Evolutionary conservation across 2,888 invertebrate species (phyloP), one percentile per base, ranked within the genome.

Genomic region (Drosophila peninsularis): DNA sequence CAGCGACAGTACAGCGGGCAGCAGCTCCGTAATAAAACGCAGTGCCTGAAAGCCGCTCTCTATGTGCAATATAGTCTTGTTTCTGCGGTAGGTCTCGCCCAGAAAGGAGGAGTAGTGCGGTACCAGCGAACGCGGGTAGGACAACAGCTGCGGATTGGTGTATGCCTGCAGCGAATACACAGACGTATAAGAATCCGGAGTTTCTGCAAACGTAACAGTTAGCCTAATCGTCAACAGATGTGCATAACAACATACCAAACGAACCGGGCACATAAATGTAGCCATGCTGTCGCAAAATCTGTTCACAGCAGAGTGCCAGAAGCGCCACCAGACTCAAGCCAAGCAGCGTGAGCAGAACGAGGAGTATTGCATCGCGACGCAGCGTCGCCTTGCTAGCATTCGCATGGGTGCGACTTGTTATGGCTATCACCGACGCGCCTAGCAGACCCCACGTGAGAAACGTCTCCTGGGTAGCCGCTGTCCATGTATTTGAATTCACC

Each of bases 1-100:
- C 27, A 96, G 93, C 0, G 97, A 96, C 32, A 97, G 93, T 0
- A 97, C 96, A 0, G 97, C 96, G 0, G 98, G 98, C 74, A 97
- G 96, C n/a, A 98, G 92, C 92, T 98, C 97, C n/a, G 97, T 97
- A 13, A 97, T 95, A 63, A 98, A 93, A 65, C 97, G 95, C 62
- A 98, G 92, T 0, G 95, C 96, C 92, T 97, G 97, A 93, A 97
- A 97, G 17, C 96, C 96, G 89, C 96, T 96, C 74, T 95, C 94
- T 4, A 93, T 90, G 19, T 93, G 93, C 9, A 79, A 60, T 3
- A 82, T 72, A 34, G 85, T 77, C 13, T 79, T 74, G 19, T 88
- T 89, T 0, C 91, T 83, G 0, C 89, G 84, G 68, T 91, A 92
- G 1, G 88, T 90, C 74, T 93, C 93, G 0, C 93, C 93, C 36